Evolutionary conservation across 2,113 vertebrate genomes (phyloP), one percentile per base, ranked within the genome.

Genomic region (Orycteropus afer): DNA sequence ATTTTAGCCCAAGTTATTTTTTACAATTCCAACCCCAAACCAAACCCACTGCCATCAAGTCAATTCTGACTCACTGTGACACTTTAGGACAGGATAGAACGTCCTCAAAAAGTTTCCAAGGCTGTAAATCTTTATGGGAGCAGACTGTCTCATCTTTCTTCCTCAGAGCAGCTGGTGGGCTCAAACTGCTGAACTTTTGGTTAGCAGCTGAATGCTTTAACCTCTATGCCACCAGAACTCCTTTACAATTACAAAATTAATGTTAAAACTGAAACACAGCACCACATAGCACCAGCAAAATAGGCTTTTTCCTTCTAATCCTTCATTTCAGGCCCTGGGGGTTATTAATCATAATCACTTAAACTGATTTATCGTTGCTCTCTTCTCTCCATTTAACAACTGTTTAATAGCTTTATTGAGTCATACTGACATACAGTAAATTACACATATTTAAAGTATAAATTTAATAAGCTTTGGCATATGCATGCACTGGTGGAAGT

Each of bases 391-490:
- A 67, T 63, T 95, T 63, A 79, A 78, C 32, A 65, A 34, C 53
- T 61, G 37, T 82, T 74, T 71, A 92, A 55, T 4, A 81, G 20
- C 2, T 47, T 61, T 65, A 57, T 55, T 55, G 49, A 81, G 27
- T 77, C 73, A 74, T 32, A 61, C 6, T 59, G 57, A 92, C 57
- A 34, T 10, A 37, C 23, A 53, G 37, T 51, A 77, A 87, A 37
- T 14, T 45, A 57, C 7, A 55, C 37, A 59, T 40, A 37, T 85
- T 81, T 42, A 61, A 94, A 79, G 42, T 25, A 11, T 37, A 40
- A 86, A 51, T 49, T 93, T 95, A 67, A 29, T 71, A 34, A 51
- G 61, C n/a, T 96, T 83, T 92, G 86, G 83, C 59, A 55, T 69
- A 73, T 37, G 40, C 37, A 37, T 57, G 49, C 7, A 23, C 25